Evolutionary conservation across 2,797 vertebrate genomes (phyloP).

Genomic region (Enteromius mattozi): DNA sequence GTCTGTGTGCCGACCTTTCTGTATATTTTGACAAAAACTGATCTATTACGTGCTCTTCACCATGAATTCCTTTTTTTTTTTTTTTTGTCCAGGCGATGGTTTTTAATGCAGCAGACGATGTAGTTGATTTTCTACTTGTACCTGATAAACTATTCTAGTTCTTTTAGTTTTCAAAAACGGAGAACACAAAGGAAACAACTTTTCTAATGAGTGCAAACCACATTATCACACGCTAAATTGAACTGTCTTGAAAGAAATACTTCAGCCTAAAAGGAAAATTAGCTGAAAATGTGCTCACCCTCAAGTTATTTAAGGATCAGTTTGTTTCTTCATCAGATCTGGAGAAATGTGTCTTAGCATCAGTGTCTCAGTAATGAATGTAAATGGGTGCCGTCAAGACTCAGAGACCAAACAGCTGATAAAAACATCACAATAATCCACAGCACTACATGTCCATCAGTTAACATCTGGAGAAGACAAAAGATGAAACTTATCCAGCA

Average conservation of each 20-base stretch:
- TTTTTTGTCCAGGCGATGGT: background rate
- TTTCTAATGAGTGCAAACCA: background rate
- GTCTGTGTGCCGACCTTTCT: background rate
- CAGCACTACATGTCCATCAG: no score
- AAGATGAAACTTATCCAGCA: no score
- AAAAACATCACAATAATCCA: background rate
- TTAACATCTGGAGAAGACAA: no score
- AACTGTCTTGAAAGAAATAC: background rate
- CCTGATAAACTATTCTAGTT: background rate
- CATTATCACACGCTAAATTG: background rate
- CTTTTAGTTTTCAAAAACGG: constrained; percentile 8
- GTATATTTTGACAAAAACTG: constrained; percentile 3
- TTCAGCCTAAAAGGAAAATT: background rate
- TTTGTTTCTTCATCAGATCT: background rate
- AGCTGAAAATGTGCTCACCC: background rate
- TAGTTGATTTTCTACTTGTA: constrained; percentile 9
- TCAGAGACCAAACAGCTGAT: background rate
- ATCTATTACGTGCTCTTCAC: background rate
- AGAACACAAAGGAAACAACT: constrained; percentile 5
- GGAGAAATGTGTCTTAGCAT: background rate
- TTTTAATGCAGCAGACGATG: background rate
- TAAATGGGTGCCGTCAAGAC: background rate
- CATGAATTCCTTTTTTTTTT: background rate
- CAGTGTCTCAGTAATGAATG: background rate
- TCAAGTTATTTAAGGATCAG: background rate